phyloP scores from a whole-genome alignment of 2,797 vertebrate genomes.

The Alectoris magna region DNA sequence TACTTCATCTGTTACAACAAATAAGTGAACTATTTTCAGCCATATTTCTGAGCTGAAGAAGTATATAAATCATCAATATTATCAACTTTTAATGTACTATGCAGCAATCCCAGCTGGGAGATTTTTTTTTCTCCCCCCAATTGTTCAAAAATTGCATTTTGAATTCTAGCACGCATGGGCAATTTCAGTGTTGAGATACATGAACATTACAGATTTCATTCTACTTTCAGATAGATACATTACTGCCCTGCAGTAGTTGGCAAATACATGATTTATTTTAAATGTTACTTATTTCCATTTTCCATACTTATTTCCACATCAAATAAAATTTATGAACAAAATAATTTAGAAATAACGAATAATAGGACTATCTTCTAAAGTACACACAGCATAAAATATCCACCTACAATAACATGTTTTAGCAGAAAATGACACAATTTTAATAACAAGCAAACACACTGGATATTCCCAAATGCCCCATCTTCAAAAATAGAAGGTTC shows the following conservation, averaged over 20 bases:
- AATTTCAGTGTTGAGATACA: background rate
- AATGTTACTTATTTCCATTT: background rate
- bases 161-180: background rate
- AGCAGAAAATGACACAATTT: background rate
- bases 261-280: background rate
- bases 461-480: background rate
- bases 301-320: background rate
- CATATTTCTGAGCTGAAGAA: background rate
- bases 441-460: background rate
- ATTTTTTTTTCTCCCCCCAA: background rate
- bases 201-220: background rate
- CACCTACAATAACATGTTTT: background rate
- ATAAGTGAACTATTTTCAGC: background rate
- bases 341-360: background rate
- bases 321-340: background rate
- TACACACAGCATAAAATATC: background rate
- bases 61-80: background rate
- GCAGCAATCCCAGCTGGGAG: background rate
- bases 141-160: background rate
- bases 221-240: background rate
- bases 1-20: background rate
- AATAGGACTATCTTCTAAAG: background rate
- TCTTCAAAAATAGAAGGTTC: background rate
- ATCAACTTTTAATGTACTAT: background rate
- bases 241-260: background rate